A percentile compares a stretch with the other conserved stretches of the same genome.
These are phyloP conservation scores for Lithophane leautieri DNA, from an alignment of 2,888 invertebrate species.

Conservation along the genomic window DNA sequence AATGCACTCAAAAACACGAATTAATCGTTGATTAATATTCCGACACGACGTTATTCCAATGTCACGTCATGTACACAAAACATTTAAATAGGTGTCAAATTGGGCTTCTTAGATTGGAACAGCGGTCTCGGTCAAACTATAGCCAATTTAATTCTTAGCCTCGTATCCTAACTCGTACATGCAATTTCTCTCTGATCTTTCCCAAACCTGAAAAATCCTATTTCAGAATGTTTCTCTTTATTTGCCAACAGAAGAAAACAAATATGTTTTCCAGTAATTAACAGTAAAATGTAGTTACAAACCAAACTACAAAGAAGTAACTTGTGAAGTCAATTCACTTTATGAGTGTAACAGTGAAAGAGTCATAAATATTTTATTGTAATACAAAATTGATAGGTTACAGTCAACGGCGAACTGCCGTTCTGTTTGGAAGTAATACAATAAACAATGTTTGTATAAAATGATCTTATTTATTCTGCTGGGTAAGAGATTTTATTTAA, in stretches of 20 bases:
- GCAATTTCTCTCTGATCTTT: neutral
- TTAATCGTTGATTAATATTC: too few relatives aligned
- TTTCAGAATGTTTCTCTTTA: neutral
- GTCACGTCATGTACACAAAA: too few relatives aligned
- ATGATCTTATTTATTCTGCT: conserved; percentile 69
- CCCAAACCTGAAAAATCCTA: neutral
- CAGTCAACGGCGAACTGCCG: conserved; percentile 25
- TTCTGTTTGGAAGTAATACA: conserved; percentile 22
- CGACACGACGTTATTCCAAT: too few relatives aligned
- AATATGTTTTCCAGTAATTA: conserved; percentile 18
- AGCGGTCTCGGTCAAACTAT: too few relatives aligned
- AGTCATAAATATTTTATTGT: conserved; percentile 60
- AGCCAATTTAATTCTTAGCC: neutral
- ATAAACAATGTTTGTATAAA: conserved; percentile 63
- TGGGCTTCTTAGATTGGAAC: too few relatives aligned
- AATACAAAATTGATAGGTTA: conserved; percentile 28
- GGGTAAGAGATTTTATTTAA: conserved; percentile 67
- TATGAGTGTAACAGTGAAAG: conserved; percentile 39
- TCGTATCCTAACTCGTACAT: neutral
- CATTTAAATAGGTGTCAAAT: too few relatives aligned
- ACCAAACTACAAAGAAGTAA: conserved; percentile 26
- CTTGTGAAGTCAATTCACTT: conserved; percentile 52
- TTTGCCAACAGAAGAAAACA: neutral
- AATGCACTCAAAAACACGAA: too few relatives aligned
- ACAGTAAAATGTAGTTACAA: conserved; percentile 19